Evolutionary conservation across 1,140 invertebrate genomes (phyloP).

Genomic region (Ostrea edulis): DNA sequence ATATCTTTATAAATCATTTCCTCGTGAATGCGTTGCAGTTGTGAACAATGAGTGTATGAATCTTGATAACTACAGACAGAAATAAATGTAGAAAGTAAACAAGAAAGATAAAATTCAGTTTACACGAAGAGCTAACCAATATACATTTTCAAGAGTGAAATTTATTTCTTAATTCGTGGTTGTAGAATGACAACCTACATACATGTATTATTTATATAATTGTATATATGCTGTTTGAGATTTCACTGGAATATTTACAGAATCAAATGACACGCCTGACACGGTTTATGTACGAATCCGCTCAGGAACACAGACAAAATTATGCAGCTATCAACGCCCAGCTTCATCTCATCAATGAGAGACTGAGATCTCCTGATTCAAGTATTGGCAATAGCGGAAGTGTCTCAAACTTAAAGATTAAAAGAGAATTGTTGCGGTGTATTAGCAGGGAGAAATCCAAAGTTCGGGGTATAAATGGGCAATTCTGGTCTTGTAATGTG

Average conservation of each 20-base stretch:
- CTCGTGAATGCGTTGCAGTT: too few species aligned
- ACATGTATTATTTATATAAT: too few species aligned
- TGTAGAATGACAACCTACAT: too few species aligned
- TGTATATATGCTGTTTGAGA: neutral
- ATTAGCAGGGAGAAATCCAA: constrained; percentile 4
- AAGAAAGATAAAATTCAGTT: too few species aligned
- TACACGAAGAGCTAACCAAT: too few species aligned
- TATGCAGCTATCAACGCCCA: constrained; percentile 42
- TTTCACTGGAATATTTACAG: neutral
- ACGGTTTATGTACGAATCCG: neutral
- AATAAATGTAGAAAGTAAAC: too few species aligned
- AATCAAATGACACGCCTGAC: neutral
- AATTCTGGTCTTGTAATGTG: neutral
- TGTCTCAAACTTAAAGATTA: neutral
- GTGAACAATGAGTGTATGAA: too few species aligned
- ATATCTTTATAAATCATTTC: too few species aligned
- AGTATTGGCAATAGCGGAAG: neutral
- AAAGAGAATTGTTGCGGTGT: neutral
- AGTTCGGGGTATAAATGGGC: neutral
- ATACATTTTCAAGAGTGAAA: too few species aligned
- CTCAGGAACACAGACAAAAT: constrained; percentile 10
- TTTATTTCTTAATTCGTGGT: too few species aligned
- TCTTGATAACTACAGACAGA: too few species aligned
- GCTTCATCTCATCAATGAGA: constrained; percentile 23
- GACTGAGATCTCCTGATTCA: neutral